These are phyloP conservation scores for Neolamprologus falcicula DNA, from an alignment of 2,113 vertebrate species.

Conservation along the genomic window DNA sequence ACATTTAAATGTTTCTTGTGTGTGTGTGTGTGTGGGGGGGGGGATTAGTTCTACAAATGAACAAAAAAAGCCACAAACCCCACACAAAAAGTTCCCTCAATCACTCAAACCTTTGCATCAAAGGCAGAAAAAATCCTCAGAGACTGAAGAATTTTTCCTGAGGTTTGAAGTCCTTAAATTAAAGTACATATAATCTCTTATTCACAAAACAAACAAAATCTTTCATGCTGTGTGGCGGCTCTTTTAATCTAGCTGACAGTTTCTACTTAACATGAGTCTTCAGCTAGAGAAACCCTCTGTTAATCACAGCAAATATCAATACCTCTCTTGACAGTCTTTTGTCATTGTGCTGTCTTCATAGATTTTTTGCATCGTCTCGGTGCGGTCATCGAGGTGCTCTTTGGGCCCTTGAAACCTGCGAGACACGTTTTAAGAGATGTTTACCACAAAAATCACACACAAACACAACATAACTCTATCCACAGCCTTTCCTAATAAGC, in stretches of 20 bases:
- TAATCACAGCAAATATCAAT: background rate
- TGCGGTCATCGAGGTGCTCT: slow-evolving; percentile 70
- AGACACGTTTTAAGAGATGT: background rate
- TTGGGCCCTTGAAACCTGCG: slow-evolving; percentile 74
- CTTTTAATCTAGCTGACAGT: background rate
- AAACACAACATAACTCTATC: background rate
- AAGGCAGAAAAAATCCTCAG: background rate
- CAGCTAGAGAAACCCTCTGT: background rate
- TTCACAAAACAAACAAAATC: background rate
- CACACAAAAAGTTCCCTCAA: background rate
- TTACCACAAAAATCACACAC: background rate
- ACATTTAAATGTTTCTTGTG: background rate
- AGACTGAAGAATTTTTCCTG: background rate
- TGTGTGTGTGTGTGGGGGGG: background rate
- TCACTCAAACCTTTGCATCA: background rate
- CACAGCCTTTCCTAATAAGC: background rate
- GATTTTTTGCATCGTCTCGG: slow-evolving; percentile 64
- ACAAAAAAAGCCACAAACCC: background rate
- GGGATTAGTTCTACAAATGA: too few relatives aligned
- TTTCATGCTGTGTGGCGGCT: background rate
- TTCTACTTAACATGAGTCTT: background rate
- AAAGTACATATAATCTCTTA: background rate
- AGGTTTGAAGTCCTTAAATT: background rate
- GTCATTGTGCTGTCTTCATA: slow-evolving; percentile 31
- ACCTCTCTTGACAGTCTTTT: slow-evolving; percentile 62